Base-by-base conservation (phyloP, 23 tunicate species). In the Ciona savignyi region DNA sequence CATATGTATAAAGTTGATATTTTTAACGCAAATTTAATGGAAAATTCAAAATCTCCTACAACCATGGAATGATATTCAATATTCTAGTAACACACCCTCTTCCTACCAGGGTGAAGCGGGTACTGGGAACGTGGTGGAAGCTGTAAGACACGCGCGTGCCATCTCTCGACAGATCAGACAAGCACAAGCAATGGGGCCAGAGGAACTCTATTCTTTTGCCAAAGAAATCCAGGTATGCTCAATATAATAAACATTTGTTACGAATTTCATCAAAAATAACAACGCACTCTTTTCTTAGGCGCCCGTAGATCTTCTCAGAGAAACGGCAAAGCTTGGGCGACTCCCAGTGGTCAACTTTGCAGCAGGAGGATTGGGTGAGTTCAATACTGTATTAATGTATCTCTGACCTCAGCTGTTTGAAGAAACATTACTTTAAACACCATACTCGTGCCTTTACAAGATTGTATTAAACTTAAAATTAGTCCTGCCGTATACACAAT, bases 61-160 rank as follows among this genome's bases (percentile, higher is more conserved):
- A n/a, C n/a, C n/a, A n/a, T n/a, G n/a, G n/a, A n/a, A n/a, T n/a
- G n/a, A n/a, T n/a, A n/a, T n/a, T n/a, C n/a, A n/a, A n/a, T n/a
- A n/a, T n/a, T n/a, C n/a, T n/a, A n/a, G n/a, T n/a, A n/a, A n/a
- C n/a, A n/a, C n/a, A n/a, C n/a, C n/a, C n/a, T n/a, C n/a, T n/a
- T n/a, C n/a, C n/a, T n/a, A 11, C 11, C 75, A 87, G 95, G 95
- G 95, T 24, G 95, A 87, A 77, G 95, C 95, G 30, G 95, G 95
- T 3, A 87, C 95, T 32, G 95, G 95, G 0, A 87, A 87, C 35
- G 95, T 87, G 19, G 95, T 87, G 6, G 95, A 87, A 51, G 95
- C 95, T 4, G 95, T 87, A 11, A 65, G 95, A 25, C 95, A 87
- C 83, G 95, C 95, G 48, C 95, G 95, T 2, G 63, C 86, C 56